Percentiles rank a stretch among this genome's conserved stretches.
Evolutionary conservation across 64 coral and sea anemone species (phyloP).

Genomic region (Dendrophyllia cribrosa): DNA sequence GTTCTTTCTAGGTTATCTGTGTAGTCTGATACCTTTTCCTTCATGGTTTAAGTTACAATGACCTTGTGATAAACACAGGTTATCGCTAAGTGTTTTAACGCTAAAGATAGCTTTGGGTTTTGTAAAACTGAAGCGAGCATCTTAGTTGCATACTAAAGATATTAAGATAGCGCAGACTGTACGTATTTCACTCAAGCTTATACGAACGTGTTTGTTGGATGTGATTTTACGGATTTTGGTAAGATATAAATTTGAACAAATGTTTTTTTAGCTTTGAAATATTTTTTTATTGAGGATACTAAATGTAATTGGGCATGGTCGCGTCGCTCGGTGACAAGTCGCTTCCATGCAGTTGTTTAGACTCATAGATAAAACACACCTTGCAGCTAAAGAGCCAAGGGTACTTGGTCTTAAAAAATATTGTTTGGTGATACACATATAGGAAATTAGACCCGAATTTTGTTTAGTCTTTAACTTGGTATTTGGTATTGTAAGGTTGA

Average conservation of each 20-base stretch:
- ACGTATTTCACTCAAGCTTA: no score
- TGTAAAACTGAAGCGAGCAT: background rate
- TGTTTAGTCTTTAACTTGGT: constrained; percentile 28
- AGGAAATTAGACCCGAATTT: background rate
- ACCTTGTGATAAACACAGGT: constrained; percentile 8
- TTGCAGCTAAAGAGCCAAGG: background rate
- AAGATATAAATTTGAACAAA: background rate
- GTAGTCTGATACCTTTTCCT: background rate
- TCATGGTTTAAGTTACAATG: constrained; percentile 12
- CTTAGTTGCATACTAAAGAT: constrained; percentile 8
- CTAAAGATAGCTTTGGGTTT: constrained; percentile 19
- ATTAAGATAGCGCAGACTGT: background rate
- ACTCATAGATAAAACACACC: constrained; percentile 10
- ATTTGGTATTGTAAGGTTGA: constrained; percentile 15
- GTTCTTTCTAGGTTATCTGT: constrained; percentile 22
- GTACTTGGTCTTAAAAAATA: constrained; percentile 2
- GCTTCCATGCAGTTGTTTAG: background rate
- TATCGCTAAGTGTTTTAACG: background rate
- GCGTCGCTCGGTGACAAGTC: background rate
- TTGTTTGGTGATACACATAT: background rate
- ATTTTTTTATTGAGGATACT: no score
- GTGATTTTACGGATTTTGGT: no score
- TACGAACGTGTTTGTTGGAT: background rate
- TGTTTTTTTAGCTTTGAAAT: background rate
- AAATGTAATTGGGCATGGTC: background rate